Base-by-base conservation (phyloP, 2,888 invertebrate species). In the Hesperia comma region DNA sequence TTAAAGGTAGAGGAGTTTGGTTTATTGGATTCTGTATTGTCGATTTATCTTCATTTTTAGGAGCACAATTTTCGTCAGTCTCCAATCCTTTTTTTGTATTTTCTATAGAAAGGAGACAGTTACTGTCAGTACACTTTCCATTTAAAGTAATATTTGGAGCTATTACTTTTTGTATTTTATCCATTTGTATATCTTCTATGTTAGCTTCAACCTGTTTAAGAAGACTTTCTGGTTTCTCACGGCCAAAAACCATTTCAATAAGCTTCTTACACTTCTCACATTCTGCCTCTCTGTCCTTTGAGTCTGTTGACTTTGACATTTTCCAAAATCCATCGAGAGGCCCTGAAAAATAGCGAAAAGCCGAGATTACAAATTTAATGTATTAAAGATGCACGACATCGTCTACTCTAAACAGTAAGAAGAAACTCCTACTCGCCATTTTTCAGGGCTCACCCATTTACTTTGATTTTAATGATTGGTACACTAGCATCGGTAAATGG, bases 221-320 rank as follows among this genome's bases (percentile, higher is more conserved):
- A 7, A 63, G 17, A 49, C 7, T 33, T 5, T 67, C 67, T 15
- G 46, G 46, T 33, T 67, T 67, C n/a, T 67, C 61, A 15, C 37
- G 68, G 0, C 75, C 76, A 68, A 80, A 79, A 10, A 74, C 71
- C 68, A 77, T 37, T 0, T 73, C 69, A 49, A 77, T 75, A 6
- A 77, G 43, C 68, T 61, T 73, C 32, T 73, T 69, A 54, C 78
- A 76, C 71, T 73, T 78, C 40, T 76, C 72, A 15, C 70, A 71
- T 6, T 72, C 67, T 0, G 60, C 57, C 6, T 74, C 69, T 7
- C 53, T 43, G 41, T 69, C 68, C 41, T 63, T 63, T n/a, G 66
- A 67, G 12, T 63, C 60, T 12, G 57, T 60, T 6, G 57, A 68
- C 60, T 66, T 70, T 26, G 61, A 37, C 32, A 58, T 57, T 60